phyloP scores from a whole-genome alignment of 2,888 invertebrate genomes.

The Eupithecia dodoneata region DNA sequence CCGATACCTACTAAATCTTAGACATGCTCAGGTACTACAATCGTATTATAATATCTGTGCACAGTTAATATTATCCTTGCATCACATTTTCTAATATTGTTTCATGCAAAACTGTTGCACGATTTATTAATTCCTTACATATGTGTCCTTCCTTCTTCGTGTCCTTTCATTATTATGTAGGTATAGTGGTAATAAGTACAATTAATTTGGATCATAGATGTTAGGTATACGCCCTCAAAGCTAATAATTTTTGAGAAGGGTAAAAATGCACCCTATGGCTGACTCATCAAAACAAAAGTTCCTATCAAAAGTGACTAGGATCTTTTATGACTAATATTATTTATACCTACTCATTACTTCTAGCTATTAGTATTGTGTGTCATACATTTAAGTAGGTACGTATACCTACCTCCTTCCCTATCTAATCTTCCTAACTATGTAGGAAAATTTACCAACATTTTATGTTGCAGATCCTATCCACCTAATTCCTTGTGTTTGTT shows the following conservation, averaged over 20 bases:
- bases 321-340: slow-evolving; percentile 4
- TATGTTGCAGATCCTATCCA: background rate
- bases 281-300: background rate
- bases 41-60: too few species aligned
- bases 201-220: background rate
- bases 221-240: too few species aligned
- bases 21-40: background rate
- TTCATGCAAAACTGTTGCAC: background rate
- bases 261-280: background rate
- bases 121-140: background rate
- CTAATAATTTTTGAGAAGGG: too few species aligned
- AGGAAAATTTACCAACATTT: background rate
- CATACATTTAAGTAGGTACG: background rate
- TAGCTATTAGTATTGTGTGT: background rate
- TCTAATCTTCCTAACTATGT: background rate
- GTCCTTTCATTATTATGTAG: background rate
- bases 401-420: background rate
- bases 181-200: background rate
- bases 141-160: background rate
- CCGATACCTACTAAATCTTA: background rate
- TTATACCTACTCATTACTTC: background rate
- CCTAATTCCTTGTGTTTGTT: too few species aligned
- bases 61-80: background rate
- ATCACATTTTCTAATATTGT: background rate
- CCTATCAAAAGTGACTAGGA: background rate